Evolutionary conservation across 2,888 invertebrate species (phyloP).

Genomic region (Watsonalla binaria): DNA sequence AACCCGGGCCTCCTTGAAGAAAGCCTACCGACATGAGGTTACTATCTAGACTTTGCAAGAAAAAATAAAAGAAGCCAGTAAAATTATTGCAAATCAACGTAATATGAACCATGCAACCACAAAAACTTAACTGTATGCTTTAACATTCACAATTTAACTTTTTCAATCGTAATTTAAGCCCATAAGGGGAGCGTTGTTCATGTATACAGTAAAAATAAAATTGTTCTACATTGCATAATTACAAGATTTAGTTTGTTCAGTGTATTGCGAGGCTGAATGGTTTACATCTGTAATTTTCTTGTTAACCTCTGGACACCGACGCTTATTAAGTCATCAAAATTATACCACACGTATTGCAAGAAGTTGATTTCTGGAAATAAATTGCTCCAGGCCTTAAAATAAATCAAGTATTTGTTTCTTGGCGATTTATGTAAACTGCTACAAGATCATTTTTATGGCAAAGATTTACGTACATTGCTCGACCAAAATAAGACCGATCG

Average conservation of each 20-base stretch:
- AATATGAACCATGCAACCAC: neutral
- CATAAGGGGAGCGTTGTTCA: conserved; percentile 26
- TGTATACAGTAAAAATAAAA: conserved; percentile 31
- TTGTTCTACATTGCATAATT: conserved; percentile 50
- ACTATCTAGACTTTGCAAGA: too few relatives aligned
- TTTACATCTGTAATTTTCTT: conserved; percentile 51
- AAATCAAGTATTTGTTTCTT: neutral
- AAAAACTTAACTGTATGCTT: neutral
- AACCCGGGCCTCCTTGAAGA: too few relatives aligned
- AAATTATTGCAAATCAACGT: too few relatives aligned
- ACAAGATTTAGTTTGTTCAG: conserved; percentile 45
- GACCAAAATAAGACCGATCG: too few relatives aligned
- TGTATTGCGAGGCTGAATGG: conserved; percentile 23
- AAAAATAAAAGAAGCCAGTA: too few relatives aligned
- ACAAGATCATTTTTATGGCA: neutral
- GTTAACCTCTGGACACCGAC: conserved; percentile 43
- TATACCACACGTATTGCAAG: conserved; percentile 33
- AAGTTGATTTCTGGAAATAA: conserved; percentile 23
- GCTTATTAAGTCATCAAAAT: conserved; percentile 63
- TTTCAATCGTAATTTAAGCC: conserved; percentile 40
- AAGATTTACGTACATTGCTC: neutral
- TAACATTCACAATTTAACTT: conserved; percentile 13
- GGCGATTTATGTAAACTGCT: neutral
- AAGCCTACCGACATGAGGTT: too few relatives aligned
- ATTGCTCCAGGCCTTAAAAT: neutral